phyloP scores from a whole-genome alignment of 2,888 invertebrate species.

The Plusia festucae region DNA sequence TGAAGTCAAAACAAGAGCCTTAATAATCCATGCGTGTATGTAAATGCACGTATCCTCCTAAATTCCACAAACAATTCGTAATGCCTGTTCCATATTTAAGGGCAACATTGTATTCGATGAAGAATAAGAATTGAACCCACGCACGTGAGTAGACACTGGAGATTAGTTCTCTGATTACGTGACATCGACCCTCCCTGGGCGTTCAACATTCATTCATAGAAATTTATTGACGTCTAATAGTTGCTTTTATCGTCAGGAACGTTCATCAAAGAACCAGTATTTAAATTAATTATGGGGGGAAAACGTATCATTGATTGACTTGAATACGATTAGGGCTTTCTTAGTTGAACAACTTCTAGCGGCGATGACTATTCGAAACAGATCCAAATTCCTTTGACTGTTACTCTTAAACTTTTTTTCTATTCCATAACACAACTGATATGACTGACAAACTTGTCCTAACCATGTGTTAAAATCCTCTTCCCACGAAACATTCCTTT shows the following conservation, averaged over 20 bases:
- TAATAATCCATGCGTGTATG: slow-evolving; percentile 8
- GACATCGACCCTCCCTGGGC: slow-evolving; percentile 77
- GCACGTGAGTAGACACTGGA: slow-evolving; percentile 83
- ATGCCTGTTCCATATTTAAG: slow-evolving; percentile 70
- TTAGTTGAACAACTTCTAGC: background rate
- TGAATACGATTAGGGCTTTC: slow-evolving; percentile 20
- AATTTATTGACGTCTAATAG: slow-evolving; percentile 62
- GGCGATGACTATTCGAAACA: background rate
- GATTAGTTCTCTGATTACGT: slow-evolving; percentile 84
- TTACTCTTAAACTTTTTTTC: slow-evolving; percentile 2
- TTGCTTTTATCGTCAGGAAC: slow-evolving; percentile 39
- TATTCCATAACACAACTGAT: slow-evolving; percentile 18
- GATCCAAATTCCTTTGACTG: background rate
- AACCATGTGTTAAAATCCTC: slow-evolving; percentile 54
- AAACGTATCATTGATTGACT: slow-evolving; percentile 19
- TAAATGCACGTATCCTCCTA: slow-evolving; percentile 24
- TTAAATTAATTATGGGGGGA: slow-evolving; percentile 31
- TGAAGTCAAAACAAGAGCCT: background rate
- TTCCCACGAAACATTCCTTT: slow-evolving; percentile 65
- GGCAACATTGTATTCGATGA: slow-evolving; percentile 74
- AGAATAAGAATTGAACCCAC: slow-evolving; percentile 68
- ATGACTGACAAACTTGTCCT: slow-evolving; percentile 28
- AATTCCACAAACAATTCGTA: slow-evolving; percentile 51
- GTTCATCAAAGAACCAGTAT: slow-evolving; percentile 36
- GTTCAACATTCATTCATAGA: slow-evolving; percentile 70